Percentiles rank a stretch among this genome's conserved stretches.
Evolutionary conservation across 2,113 vertebrate species (phyloP).

Genomic region (Colossoma macropomum): DNA sequence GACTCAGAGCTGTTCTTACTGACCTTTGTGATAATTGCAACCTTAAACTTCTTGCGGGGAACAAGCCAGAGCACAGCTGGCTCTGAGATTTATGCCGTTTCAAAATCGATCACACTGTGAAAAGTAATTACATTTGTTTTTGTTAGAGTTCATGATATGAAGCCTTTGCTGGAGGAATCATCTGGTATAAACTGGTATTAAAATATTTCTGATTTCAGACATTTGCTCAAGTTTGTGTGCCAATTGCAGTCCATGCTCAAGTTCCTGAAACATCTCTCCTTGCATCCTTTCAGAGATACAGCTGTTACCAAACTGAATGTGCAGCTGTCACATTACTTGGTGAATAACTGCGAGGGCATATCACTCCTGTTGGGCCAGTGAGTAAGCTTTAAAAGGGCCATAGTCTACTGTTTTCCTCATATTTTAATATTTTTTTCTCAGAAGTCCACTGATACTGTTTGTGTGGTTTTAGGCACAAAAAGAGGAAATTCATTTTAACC

Average conservation of each 20-base stretch:
- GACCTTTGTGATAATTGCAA: slow-evolving; percentile 43
- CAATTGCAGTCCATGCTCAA: background rate
- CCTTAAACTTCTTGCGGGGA: background rate
- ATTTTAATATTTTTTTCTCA: too few relatives aligned
- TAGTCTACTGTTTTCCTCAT: too few relatives aligned
- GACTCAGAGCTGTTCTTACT: slow-evolving; percentile 21
- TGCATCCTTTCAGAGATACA: background rate
- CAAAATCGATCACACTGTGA: slow-evolving; percentile 2
- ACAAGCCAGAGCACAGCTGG: background rate
- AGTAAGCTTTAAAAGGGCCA: background rate
- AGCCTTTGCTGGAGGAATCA: background rate
- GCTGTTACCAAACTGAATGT: background rate
- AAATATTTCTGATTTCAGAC: too few relatives aligned
- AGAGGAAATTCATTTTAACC: too few relatives aligned
- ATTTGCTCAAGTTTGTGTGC: too few relatives aligned
- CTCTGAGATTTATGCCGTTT: slow-evolving; percentile 2
- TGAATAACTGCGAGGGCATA: background rate
- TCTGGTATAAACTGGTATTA: too few relatives aligned
- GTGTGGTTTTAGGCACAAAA: too few relatives aligned
- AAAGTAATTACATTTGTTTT: slow-evolving; percentile 6
- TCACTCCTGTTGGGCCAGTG: background rate
- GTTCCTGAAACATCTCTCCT: background rate
- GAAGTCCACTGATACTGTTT: too few relatives aligned
- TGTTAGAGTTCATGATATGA: background rate
- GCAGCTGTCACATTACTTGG: background rate